Base-by-base conservation (phyloP, 1,140 invertebrate genomes). In the Monochamus saltuarius region DNA sequence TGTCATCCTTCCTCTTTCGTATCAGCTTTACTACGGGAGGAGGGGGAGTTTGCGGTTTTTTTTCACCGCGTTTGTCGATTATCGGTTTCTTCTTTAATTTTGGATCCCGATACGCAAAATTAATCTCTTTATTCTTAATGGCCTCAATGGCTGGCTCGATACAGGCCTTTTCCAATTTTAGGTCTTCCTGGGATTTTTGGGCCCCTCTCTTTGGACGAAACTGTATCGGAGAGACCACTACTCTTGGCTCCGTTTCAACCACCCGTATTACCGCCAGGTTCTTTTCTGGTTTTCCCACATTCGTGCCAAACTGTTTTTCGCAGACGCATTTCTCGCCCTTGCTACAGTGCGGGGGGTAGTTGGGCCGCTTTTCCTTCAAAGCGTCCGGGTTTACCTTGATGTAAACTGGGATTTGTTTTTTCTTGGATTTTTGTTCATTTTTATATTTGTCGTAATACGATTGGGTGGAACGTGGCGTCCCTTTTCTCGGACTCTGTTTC, bases 1-100 rank as follows among this genome's bases (percentile, higher is more conserved):
- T 58, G 2, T 40, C 14, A 17, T 22, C 40, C 35, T 58, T 58
- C 42, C 51, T 58, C 34, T 39, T 58, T 39, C 40, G 51, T 40
- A 50, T 19, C 16, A 29, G 6, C 22, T 29, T 29, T 6, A 29
- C 22, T 29, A 6, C 22, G 22, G 22, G 22, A 6, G 6, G 2
- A 6, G 22, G 22, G 2, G 22, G 22, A 29, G 22, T 2, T 6
- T 2, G 22, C 2, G 22, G 22, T 6, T 29, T 29, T 6, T 29
- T 29, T 29, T 2, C 22, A 29, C 22, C 40, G 36, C 13, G 36
- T 58, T 14, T 35, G 36, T 29, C n/a, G 19, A 1, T 1, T 9
- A 0, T 50, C 29, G n/a, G 1, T 11, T 50, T 35, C 11, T 35
- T 35, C 8, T 50, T 50, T 34, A 22, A 13, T 10, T 34, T 50